Evolutionary conservation across 37 sponge, comb jelly and placozoan genomes (phyloP).

Genomic region (Beroe forskalii): DNA sequence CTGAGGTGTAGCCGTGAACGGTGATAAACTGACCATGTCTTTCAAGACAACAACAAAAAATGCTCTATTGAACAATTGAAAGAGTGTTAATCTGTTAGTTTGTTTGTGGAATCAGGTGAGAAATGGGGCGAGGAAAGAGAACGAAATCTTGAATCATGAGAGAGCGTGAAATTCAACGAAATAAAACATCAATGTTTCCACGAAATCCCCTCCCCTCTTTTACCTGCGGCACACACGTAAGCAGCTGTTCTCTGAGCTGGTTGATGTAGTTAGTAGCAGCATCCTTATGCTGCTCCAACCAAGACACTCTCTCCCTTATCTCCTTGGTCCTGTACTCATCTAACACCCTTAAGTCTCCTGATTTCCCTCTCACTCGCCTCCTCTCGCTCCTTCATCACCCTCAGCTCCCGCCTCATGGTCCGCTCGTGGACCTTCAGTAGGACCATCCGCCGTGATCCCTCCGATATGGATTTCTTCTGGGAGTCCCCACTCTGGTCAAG

Average conservation of each 20-base stretch:
- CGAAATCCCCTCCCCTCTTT: too few relatives aligned
- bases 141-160: too few relatives aligned
- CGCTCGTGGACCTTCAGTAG: conserved; percentile 37
- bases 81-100: too few relatives aligned
- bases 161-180: too few relatives aligned
- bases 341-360: neutral
- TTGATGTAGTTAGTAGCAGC: conserved; percentile 17
- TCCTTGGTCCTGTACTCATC: conserved; percentile 20
- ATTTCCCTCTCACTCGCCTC: conserved; percentile 29
- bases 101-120: too few relatives aligned
- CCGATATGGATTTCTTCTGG: conserved; percentile 31
- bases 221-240: conserved; percentile 38
- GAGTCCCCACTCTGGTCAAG: neutral
- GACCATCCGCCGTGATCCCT: conserved; percentile 24
- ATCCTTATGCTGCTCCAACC: conserved; percentile 55
- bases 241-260: conserved; percentile 24
- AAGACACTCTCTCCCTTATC: neutral
- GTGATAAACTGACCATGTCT: neutral
- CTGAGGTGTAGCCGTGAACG: neutral
- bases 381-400: neutral
- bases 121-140: too few relatives aligned
- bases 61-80: neutral
- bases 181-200: too few relatives aligned
- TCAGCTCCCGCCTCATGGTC: conserved; percentile 36
- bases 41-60: neutral